A percentile compares a stretch with the other conserved stretches of the same genome.
Conservation (phyloP, 2,113 vertebrate genomes). For the Microcebus murinus region DNA sequence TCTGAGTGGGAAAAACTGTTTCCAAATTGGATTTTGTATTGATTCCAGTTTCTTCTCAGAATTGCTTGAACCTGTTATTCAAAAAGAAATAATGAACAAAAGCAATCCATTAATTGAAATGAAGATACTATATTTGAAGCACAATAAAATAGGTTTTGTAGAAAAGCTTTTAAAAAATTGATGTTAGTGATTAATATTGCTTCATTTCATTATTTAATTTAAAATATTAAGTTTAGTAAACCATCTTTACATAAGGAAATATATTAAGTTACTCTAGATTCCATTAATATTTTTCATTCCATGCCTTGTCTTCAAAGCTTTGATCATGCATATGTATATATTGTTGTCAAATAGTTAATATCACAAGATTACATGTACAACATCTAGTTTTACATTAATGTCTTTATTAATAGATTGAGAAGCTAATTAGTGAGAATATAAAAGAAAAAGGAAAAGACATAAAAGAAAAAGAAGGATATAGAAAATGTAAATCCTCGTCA, state of each 20-base stretch:
- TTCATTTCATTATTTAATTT: neutral
- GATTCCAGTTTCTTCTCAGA: constrained; percentile 95
- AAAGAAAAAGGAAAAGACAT: neutral
- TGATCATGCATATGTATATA: neutral
- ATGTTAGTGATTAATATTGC: neutral
- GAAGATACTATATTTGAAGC: neutral
- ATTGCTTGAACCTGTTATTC: constrained; percentile 93
- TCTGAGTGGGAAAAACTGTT: constrained; percentile 93
- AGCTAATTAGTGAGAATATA: neutral
- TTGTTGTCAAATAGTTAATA: neutral
- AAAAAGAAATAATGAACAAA: neutral
- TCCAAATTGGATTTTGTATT: constrained; percentile 95
- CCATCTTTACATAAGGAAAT: neutral
- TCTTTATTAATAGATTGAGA: neutral
- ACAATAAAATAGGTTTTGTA: neutral
- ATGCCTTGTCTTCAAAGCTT: neutral
- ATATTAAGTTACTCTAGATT: neutral
- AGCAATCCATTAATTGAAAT: rapidly evolving
- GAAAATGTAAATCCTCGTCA: neutral
- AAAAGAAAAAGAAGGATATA: neutral
- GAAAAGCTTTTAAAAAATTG: neutral
- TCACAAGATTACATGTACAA: neutral
- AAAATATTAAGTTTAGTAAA: neutral
- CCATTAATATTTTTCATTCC: neutral
- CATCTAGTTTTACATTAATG: neutral